These are phyloP conservation scores for Chamaedrilus cognettii DNA, from an alignment of 2,888 invertebrate genomes.

Conservation along the genomic window DNA sequence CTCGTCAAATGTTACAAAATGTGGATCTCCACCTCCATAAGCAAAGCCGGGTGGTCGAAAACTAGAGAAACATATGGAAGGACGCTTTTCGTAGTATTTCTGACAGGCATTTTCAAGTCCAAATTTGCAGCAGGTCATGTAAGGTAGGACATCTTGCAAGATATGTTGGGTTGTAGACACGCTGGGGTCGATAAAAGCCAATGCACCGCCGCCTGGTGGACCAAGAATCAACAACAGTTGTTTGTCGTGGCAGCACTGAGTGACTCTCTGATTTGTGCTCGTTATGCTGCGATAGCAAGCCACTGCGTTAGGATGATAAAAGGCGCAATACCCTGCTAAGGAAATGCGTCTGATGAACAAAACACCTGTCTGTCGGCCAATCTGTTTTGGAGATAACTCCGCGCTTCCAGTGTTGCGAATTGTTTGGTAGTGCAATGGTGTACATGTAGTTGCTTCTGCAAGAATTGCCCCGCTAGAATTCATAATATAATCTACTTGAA, in stretches of 20 bases:
- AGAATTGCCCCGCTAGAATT: background rate
- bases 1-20: slow-evolving; percentile 18
- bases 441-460: background rate
- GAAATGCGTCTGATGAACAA: background rate
- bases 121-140: slow-evolving; percentile 10
- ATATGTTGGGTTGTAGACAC: slow-evolving; percentile 2
- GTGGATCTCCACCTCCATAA: slow-evolving; percentile 19
- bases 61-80: slow-evolving; percentile 10
- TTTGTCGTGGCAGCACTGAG: slow-evolving; percentile 20
- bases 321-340: background rate
- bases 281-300: slow-evolving; percentile 18
- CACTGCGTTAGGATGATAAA: slow-evolving; percentile 9
- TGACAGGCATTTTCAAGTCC: slow-evolving; percentile 11
- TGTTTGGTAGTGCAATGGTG: background rate
- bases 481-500: background rate
- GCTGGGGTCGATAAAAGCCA: slow-evolving; percentile 15
- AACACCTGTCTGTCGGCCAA: no score
- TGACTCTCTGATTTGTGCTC: slow-evolving; percentile 2
- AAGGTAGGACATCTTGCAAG: slow-evolving; percentile 13
- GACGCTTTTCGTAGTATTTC: slow-evolving; percentile 25
- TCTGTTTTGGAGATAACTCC: no score
- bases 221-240: slow-evolving; percentile 9
- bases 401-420: background rate
- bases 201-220: slow-evolving; percentile 21
- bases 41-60: slow-evolving; percentile 11